Conservation (phyloP, 2,113 vertebrate species). For the Podiceps cristatus region DNA sequence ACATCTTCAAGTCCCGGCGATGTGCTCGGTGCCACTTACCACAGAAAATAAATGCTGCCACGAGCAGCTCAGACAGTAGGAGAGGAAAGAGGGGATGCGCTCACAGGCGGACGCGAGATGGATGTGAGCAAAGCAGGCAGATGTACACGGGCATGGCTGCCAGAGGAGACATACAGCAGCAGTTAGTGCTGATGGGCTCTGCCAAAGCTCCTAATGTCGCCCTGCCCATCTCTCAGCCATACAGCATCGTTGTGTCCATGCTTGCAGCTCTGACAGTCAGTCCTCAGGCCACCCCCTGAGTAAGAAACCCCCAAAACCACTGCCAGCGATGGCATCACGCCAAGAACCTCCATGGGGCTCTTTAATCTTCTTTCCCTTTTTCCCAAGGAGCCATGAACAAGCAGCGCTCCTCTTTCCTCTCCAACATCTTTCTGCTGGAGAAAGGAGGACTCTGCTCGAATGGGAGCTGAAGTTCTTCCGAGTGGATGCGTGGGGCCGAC, state of each 20-base stretch:
- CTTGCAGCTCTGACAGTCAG: not conserved
- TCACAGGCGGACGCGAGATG: not conserved
- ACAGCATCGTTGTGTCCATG: too few relatives aligned
- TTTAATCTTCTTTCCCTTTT: not conserved
- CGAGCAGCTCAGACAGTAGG: not conserved
- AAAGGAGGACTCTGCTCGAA: not conserved
- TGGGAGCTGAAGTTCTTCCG: accelerated
- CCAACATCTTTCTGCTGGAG: not conserved
- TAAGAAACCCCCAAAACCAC: not conserved
- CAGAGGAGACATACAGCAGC: too few relatives aligned
- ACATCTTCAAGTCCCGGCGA: not conserved
- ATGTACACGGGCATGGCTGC: not conserved
- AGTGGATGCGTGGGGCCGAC: accelerated
- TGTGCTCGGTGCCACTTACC: not conserved
- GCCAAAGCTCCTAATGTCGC: not conserved
- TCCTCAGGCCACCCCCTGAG: not conserved
- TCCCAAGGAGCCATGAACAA: not conserved
- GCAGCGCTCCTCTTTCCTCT: not conserved
- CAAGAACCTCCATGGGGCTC: not conserved
- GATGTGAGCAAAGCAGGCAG: not conserved
- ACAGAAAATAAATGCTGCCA: not conserved
- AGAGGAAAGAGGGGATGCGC: not conserved
- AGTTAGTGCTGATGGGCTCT: not conserved
- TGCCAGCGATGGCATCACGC: not conserved
- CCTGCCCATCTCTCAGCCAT: not conserved